phyloP scores from a whole-genome alignment of 2,797 vertebrate genomes.

The Borostomias antarcticus region DNA sequence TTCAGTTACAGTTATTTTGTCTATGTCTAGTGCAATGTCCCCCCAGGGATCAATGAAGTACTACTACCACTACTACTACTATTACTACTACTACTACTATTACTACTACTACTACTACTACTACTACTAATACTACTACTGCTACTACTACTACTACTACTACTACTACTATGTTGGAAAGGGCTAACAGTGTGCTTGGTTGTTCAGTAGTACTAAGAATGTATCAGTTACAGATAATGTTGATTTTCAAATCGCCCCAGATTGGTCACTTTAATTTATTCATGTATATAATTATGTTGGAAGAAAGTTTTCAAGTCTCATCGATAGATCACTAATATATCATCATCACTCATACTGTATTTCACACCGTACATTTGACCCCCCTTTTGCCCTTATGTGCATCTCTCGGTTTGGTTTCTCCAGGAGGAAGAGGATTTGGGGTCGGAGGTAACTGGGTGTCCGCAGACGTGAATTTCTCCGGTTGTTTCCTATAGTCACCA shows the following conservation, averaged over 20 bases:
- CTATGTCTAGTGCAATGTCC: too few species aligned
- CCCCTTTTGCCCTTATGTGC: slow-evolving; percentile 56
- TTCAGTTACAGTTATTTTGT: not conserved
- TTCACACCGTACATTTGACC: slow-evolving; percentile 34
- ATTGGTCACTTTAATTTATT: not conserved
- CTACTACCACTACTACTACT: too few species aligned
- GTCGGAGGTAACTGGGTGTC: slow-evolving; percentile 73
- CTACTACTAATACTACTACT: too few species aligned
- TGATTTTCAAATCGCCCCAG: not conserved
- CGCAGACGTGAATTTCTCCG: slow-evolving; percentile 34
- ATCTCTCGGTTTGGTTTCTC: slow-evolving; percentile 62
- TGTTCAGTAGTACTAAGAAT: not conserved
- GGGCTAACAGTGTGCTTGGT: not conserved
- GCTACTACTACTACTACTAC: too few species aligned
- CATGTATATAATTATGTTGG: slow-evolving; percentile 4
- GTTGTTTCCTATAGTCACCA: slow-evolving; percentile 41
- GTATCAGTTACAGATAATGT: not conserved
- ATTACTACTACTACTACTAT: too few species aligned
- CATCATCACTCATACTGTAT: too few species aligned
- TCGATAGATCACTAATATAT: slow-evolving; percentile 8
- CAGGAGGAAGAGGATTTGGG: slow-evolving; percentile 76
- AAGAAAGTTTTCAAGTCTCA: slow-evolving; percentile 9
- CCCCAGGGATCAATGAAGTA: too few species aligned
- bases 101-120: too few species aligned
- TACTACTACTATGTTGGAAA: too few species aligned